These are phyloP conservation scores for Ametastegia equiseti DNA, from an alignment of 2,888 invertebrate species.

Conservation along the genomic window DNA sequence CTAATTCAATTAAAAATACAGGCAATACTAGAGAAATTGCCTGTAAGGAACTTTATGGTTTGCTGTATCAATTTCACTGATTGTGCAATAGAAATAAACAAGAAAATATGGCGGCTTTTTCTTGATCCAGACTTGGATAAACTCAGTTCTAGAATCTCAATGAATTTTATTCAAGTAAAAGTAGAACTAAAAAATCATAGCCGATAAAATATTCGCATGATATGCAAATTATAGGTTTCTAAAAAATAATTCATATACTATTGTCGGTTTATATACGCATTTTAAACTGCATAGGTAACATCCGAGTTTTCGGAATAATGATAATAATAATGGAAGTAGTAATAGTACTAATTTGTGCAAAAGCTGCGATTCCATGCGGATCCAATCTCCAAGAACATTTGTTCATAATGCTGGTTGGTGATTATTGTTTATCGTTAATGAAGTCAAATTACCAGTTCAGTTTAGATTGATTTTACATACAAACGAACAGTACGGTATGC, in stretches of 20 bases:
- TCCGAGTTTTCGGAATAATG: not conserved
- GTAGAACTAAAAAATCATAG: not conserved
- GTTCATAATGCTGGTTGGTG: not conserved
- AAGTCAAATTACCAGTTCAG: not conserved
- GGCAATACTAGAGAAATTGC: not conserved
- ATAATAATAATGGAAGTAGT: too few species aligned
- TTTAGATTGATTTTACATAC: not conserved
- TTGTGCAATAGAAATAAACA: not conserved
- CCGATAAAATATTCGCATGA: not conserved
- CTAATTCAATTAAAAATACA: not conserved
- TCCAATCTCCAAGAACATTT: not conserved
- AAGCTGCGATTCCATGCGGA: not conserved
- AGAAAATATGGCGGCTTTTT: not conserved
- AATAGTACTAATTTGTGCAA: not conserved
- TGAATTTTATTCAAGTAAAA: not conserved
- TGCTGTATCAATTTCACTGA: constrained; percentile 4
- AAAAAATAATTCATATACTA: not conserved
- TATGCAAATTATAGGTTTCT: not conserved
- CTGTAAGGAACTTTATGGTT: constrained; percentile 29
- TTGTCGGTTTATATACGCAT: not conserved
- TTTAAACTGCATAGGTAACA: not conserved
- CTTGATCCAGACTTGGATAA: not conserved
- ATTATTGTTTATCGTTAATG: not conserved
- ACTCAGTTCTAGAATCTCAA: not conserved
- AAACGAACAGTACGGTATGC: not conserved